These are phyloP conservation scores for Drosophila biarmipes DNA, from an alignment of 1,140 invertebrate species.

Conservation along the genomic window DNA sequence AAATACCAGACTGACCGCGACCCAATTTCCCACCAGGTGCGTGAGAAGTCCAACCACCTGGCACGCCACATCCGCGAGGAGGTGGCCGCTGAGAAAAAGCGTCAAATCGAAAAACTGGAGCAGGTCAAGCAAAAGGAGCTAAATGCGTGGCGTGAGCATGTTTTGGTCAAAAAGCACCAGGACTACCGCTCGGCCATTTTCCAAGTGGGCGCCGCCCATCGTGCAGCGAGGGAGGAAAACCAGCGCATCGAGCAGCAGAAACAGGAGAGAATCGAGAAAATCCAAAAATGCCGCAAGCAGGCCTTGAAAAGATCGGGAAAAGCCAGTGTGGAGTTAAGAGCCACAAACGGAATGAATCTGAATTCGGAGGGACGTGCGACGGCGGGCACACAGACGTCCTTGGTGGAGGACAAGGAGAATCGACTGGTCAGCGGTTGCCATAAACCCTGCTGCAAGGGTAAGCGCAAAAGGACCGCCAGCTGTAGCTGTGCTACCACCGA, in stretches of 20 bases:
- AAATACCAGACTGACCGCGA: not conserved
- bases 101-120: conserved; percentile 63
- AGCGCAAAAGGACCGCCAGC: not conserved
- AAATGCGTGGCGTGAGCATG: conserved; percentile 72
- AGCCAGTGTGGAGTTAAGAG: conserved; percentile 24
- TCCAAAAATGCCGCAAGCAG: conserved; percentile 43
- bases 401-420: conserved; percentile 45
- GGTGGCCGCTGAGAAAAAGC: conserved; percentile 60
- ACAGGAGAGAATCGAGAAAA: conserved; percentile 57
- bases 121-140: conserved; percentile 62
- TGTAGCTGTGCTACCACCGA: conserved; percentile 11
- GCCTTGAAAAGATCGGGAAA: conserved; percentile 16
- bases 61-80: conserved; percentile 69
- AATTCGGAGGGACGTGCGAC: conserved; percentile 55
- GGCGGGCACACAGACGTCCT: conserved; percentile 60
- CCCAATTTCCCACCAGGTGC: conserved; percentile 57
- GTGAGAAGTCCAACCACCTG: conserved; percentile 69
- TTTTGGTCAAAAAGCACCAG: conserved; percentile 65
- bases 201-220: conserved; percentile 75
- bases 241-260: conserved; percentile 31
- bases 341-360: conserved; percentile 15
- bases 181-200: conserved; percentile 71
- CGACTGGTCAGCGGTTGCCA: not conserved
- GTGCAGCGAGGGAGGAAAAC: conserved; percentile 68
- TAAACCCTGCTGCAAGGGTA: not conserved